phyloP scores from a whole-genome alignment of 1,140 invertebrate species.

The Pseudomyrmex pallidus region DNA sequence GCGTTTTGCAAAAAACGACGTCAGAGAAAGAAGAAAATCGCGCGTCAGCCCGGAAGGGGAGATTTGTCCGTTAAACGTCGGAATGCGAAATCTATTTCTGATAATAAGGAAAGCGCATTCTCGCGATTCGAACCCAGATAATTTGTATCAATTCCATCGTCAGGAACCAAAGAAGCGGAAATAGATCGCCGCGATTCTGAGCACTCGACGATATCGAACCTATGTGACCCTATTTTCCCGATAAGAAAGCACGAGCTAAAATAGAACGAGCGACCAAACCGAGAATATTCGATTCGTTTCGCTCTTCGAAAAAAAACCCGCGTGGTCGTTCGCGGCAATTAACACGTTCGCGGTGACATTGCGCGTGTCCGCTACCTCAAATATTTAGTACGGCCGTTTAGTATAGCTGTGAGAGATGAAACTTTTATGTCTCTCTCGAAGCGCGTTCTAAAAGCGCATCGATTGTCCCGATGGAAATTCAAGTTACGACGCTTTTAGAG shows the following conservation, averaged over 20 bases:
- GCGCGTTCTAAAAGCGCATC: neutral
- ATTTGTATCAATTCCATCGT: neutral
- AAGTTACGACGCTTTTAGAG: neutral
- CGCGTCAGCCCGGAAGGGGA: neutral
- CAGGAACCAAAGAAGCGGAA: neutral
- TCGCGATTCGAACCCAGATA: neutral
- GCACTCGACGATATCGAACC: neutral
- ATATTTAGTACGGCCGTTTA: neutral
- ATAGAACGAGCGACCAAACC: neutral
- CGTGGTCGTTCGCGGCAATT: neutral
- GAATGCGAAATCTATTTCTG: neutral
- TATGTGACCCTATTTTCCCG: neutral
- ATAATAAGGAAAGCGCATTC: neutral
- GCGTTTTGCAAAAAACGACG: neutral
- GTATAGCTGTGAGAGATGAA: neutral
- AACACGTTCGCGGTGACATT: neutral
- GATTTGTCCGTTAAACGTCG: neutral
- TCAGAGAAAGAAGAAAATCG: neutral
- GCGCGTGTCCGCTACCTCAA: neutral
- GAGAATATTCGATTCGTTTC: too few relatives aligned
- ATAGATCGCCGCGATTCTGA: conserved; percentile 16
- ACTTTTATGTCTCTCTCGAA: neutral
- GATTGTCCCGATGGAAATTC: neutral
- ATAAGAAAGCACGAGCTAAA: neutral
- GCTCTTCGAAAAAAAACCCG: too few relatives aligned